Evolutionary conservation across 92 coral and sea anemone species (phyloP), one percentile per base, ranked within the genome.

Genomic region (Phenganax stokvisi): DNA sequence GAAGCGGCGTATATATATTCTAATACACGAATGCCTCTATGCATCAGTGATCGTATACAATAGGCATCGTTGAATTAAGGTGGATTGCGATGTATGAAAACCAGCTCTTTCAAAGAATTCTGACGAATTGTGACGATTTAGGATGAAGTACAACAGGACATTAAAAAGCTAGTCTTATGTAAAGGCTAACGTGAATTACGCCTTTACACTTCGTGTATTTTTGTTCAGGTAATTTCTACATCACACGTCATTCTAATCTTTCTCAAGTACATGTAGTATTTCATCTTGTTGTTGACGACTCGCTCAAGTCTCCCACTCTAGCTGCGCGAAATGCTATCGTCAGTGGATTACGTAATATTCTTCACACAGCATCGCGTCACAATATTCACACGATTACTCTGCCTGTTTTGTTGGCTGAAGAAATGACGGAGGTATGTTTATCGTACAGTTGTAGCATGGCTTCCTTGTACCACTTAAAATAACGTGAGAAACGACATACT

Each of bases 211-310:
- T 81, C 31, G 15, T 25, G 6, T 1, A 15, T 71, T 52, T 57
- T 51, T 37, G 12, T 54, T 11, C 25, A 94, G 98, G 98, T 55
- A 96, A 94, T 76, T 92, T 94, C 79, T 94, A 89, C 81, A 87
- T 94, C 31, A 94, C 98, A 0, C 97, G 96, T 56, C 98, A 94
- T 76, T 94, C 98, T 9, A 94, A 94, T 81, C 87, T 94, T 10
- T 91, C 98, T 17, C 97, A 94, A 67, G 96, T 87, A 0, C 98
- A 94, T 65, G 97, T 90, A 20, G 98, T 92, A 60, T 94, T 94
- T 57, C 98, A 94, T 47, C 80, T 94, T 68, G 93, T 91, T 16
- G 92, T 92, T 54, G 98, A 94, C 52, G 98, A 94, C 84, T 84
- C 89, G 12, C 86, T 94, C 69, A 92, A 92, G 81, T 86, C 91